These are phyloP conservation scores for Epizoanthus rinbou DNA, from an alignment of 92 coral and sea anemone species.

Conservation along the genomic window DNA sequence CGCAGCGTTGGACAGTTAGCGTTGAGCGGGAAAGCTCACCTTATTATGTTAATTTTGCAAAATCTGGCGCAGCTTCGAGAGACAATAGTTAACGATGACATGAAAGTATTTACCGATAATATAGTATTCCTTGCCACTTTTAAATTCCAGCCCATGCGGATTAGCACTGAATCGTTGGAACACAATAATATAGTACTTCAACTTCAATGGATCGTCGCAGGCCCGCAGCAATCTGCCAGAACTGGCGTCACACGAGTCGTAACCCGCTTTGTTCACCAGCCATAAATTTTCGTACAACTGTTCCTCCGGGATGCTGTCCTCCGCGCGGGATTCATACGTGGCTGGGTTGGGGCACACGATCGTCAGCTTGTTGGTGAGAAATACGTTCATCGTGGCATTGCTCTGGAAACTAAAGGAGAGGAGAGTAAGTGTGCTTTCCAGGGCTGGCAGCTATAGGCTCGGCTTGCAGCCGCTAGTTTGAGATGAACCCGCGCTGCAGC, in stretches of 20 bases:
- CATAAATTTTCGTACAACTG: slow-evolving; percentile 73
- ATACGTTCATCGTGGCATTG: slow-evolving; percentile 35
- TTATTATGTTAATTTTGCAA: too few relatives aligned
- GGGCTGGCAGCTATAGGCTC: too few relatives aligned
- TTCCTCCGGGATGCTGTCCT: slow-evolving; percentile 59
- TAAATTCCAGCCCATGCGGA: slow-evolving; percentile 70
- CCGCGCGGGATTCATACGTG: slow-evolving; percentile 52
- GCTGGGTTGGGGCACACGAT: slow-evolving; percentile 83
- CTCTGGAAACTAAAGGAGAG: slow-evolving; percentile 33
- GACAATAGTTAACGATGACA: not conserved
- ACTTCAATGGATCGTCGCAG: slow-evolving; percentile 64
- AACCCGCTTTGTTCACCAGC: slow-evolving; percentile 73
- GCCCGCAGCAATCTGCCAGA: slow-evolving; percentile 52
- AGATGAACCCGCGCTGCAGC: too few relatives aligned
- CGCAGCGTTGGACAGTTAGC: too few relatives aligned
- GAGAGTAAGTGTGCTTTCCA: not conserved
- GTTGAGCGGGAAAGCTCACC: too few relatives aligned
- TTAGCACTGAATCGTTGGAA: slow-evolving; percentile 79
- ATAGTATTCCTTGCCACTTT: slow-evolving; percentile 70
- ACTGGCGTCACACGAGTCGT: slow-evolving; percentile 64
- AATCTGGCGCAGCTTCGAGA: too few relatives aligned
- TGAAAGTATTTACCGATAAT: slow-evolving; percentile 62
- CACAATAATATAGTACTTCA: slow-evolving; percentile 61
- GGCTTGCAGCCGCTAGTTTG: too few relatives aligned
- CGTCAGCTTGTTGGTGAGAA: slow-evolving; percentile 45